These are phyloP conservation scores for Lymantria dispar DNA, from an alignment of 2,888 invertebrate genomes.

Conservation along the genomic window DNA sequence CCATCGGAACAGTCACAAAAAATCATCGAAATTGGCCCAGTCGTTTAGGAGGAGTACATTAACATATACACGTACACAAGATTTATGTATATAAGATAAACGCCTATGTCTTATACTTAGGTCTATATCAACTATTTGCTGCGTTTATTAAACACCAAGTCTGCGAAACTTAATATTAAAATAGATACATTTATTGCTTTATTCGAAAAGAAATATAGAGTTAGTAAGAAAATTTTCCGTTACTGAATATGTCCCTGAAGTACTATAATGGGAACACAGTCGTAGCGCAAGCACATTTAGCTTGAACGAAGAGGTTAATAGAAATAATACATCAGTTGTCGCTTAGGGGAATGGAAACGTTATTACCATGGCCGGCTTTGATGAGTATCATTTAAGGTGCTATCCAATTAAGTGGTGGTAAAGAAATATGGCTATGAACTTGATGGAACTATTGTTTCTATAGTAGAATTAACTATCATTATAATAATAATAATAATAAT, in stretches of 20 bases:
- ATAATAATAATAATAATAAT: no score
- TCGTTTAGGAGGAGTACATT: no score
- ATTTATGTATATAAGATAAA: no score
- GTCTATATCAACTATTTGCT: not conserved
- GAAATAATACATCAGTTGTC: constrained; percentile 14
- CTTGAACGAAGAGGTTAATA: constrained; percentile 17
- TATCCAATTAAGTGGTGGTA: not conserved
- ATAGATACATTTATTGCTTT: not conserved
- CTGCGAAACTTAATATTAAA: no score
- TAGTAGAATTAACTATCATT: no score
- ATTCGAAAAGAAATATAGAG: constrained; percentile 11
- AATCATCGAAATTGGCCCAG: no score
- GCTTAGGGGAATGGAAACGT: constrained; percentile 3
- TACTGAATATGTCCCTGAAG: constrained; percentile 16
- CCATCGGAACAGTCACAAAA: no score
- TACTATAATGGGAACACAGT: constrained; percentile 10
- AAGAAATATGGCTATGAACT: not conserved
- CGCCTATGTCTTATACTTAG: no score
- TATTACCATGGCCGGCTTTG: constrained; percentile 1
- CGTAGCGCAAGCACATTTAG: constrained; percentile 12
- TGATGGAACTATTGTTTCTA: no score
- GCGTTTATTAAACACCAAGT: no score
- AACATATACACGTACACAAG: no score
- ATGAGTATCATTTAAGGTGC: not conserved
- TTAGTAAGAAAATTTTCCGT: constrained; percentile 19